Evolutionary conservation across 1,140 invertebrate species (phyloP).

Genomic region (Orchestia grillus): DNA sequence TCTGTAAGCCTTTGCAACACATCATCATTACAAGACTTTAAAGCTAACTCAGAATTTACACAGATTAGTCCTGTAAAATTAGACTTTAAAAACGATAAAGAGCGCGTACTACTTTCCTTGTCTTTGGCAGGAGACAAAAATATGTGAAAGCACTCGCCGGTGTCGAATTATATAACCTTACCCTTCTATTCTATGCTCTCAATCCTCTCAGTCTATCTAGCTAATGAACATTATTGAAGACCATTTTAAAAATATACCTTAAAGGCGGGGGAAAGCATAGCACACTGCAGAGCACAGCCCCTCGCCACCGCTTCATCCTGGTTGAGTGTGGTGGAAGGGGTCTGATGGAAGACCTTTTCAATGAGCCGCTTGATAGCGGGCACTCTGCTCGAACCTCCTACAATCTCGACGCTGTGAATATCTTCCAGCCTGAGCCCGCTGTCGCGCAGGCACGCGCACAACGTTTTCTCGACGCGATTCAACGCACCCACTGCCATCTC

Average conservation of each 20-base stretch:
- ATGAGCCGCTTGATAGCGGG: constrained; percentile 92
- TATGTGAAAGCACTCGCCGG: too few species aligned
- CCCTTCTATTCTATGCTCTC: background rate
- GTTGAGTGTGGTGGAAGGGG: constrained; percentile 95
- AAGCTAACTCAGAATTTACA: too few species aligned
- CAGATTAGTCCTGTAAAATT: too few species aligned
- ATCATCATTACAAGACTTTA: too few species aligned
- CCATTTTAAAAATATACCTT: constrained; percentile 71
- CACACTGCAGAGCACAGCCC: constrained; percentile 96
- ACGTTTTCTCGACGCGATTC: constrained; percentile 69
- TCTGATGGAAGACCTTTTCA: constrained; percentile 85
- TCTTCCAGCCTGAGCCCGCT: constrained; percentile 83
- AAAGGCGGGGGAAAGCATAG: constrained; percentile 96
- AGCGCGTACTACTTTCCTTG: too few species aligned
- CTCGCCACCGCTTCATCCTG: constrained; percentile 97
- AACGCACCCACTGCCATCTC: constrained; percentile 71
- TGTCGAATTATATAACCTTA: too few species aligned
- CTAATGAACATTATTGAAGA: background rate
- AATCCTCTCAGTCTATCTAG: background rate
- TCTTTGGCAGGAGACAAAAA: too few species aligned
- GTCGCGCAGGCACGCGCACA: constrained; percentile 67
- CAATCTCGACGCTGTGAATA: constrained; percentile 94
- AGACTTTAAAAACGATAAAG: too few species aligned
- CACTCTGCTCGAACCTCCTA: constrained; percentile 94
- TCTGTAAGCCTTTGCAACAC: too few species aligned